phyloP scores from a whole-genome alignment of 2,113 vertebrate genomes.

The Catharus fuscescens region DNA sequence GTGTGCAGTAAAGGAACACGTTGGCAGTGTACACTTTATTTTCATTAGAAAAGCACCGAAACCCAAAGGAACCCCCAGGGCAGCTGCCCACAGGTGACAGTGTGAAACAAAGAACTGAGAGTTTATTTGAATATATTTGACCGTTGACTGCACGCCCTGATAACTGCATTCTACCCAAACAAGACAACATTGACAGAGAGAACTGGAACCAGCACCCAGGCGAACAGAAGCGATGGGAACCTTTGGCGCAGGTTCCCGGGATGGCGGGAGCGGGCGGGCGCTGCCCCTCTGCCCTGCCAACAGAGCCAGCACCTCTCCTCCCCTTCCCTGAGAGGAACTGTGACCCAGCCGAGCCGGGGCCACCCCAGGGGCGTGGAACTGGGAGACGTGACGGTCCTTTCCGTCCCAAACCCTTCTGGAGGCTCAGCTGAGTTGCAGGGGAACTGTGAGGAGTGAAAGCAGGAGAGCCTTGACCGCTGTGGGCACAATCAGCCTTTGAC shows the following conservation, averaged over 20 bases:
- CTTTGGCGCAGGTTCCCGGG: fast-evolving
- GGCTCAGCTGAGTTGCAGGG: no score
- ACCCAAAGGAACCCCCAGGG: not conserved
- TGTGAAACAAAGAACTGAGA: not conserved
- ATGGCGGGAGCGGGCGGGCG: fast-evolving
- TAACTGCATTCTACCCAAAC: not conserved
- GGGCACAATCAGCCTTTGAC: not conserved
- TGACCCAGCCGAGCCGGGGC: not conserved
- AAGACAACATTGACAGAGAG: fast-evolving
- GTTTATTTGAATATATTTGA: not conserved
- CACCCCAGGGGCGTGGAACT: not conserved
- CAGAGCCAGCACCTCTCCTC: not conserved
- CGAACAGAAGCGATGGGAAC: fast-evolving
- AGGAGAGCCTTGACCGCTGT: no score
- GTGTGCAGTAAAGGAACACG: not conserved
- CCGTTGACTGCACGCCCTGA: not conserved
- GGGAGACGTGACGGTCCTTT: not conserved
- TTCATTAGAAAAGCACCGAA: not conserved
- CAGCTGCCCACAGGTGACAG: not conserved
- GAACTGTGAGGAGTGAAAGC: not conserved
- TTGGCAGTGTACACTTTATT: not conserved
- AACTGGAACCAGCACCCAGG: not conserved
- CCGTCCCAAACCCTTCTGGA: not conserved
- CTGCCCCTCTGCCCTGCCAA: not conserved
- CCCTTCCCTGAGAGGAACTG: fast-evolving